Evolutionary conservation across 2,113 vertebrate genomes (phyloP).

Genomic region (Callipepla squamata): DNA sequence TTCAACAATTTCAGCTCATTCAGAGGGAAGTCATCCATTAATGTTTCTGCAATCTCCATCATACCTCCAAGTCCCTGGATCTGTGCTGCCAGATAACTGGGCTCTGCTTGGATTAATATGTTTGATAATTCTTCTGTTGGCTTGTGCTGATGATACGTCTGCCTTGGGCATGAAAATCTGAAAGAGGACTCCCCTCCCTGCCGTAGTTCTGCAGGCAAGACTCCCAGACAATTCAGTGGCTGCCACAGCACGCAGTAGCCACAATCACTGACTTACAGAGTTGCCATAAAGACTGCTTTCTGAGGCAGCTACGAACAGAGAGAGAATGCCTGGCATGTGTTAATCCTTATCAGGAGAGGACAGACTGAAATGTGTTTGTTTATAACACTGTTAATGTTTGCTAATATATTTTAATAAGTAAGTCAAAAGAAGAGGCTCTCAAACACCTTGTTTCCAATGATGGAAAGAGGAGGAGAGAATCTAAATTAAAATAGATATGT

Average conservation of each 20-base stretch:
- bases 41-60: background rate
- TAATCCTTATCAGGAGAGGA: slow-evolving; percentile 45
- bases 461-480: background rate
- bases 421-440: background rate
- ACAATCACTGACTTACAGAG: background rate
- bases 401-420: slow-evolving; percentile 24
- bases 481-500: background rate
- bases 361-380: slow-evolving; percentile 12
- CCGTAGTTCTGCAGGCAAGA: background rate
- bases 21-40: background rate
- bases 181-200: background rate
- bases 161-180: background rate
- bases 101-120: background rate
- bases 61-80: background rate
- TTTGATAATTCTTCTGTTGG: background rate
- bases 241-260: background rate
- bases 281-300: background rate
- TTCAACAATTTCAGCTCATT: background rate
- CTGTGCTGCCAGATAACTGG: background rate
- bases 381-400: background rate
- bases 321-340: background rate
- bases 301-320: background rate
- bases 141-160: background rate
- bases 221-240: background rate
- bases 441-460: background rate